These are phyloP conservation scores for Branchipolynoe longqiensis DNA, from an alignment of 2,888 invertebrate genomes.

Conservation along the genomic window DNA sequence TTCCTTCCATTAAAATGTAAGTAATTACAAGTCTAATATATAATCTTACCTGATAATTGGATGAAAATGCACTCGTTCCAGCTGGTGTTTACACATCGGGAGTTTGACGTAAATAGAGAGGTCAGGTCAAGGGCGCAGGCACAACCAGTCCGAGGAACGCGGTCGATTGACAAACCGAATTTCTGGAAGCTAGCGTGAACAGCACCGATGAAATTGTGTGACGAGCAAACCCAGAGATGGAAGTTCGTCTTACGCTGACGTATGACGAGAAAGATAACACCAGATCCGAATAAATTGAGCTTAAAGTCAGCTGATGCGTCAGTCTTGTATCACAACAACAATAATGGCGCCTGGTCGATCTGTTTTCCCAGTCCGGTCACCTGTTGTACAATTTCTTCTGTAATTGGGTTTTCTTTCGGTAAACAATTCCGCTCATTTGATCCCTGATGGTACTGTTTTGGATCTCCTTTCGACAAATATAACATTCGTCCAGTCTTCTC, in stretches of 20 bases:
- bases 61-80: conserved; percentile 23
- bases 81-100: conserved; percentile 49
- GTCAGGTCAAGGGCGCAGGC: conserved; percentile 41
- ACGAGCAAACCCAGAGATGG: conserved; percentile 35
- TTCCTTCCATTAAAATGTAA: no score
- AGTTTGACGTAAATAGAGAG: conserved; percentile 46
- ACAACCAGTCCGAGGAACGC: conserved; percentile 9
- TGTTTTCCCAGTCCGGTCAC: not conserved
- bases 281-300: conserved; percentile 21
- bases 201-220: not conserved
- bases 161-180: conserved; percentile 25
- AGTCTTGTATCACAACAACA: conserved; percentile 17
- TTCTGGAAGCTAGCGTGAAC: not conserved
- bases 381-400: not conserved
- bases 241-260: conserved; percentile 15
- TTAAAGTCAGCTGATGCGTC: conserved; percentile 39
- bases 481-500: conserved; percentile 5
- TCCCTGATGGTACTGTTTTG: not conserved
- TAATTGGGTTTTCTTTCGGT: not conserved
- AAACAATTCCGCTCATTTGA: not conserved
- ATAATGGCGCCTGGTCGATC: conserved; percentile 45
- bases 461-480: conserved; percentile 10
- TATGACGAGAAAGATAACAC: conserved; percentile 47
- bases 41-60: conserved; percentile 42
- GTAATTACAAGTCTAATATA: no score